Evolutionary conservation across 2,797 vertebrate genomes (phyloP), one percentile per base, ranked within the genome.

Genomic region (Brachymystax lenok): DNA sequence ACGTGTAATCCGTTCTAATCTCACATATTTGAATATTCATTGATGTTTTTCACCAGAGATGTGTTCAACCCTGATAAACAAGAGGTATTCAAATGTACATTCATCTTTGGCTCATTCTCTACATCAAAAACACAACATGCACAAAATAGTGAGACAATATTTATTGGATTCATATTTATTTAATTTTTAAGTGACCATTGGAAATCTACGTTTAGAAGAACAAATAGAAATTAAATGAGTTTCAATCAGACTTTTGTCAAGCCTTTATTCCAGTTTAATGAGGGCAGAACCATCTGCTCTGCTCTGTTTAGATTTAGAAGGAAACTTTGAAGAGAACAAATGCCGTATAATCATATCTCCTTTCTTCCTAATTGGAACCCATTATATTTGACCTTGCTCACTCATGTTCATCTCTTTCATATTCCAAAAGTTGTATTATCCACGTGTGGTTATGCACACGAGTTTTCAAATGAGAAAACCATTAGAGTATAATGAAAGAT

Each of bases 381-480:
- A 88, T 93, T 92, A 90, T 90, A 83, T 92, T 87, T 93, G 92
- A 92, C 92, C 92, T 93, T 86, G 79, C 56, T 61, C 56, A 89
- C 86, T 90, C 77, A 6, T 77, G 79, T 86, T 92, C 91, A 93
- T 93, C 90, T 91, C 82, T 87, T 83, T 89, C 89, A 91, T 86
- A 85, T 91, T 90, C 88, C 80, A 82, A 89, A 91, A 88, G 80
- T 90, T 90, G 88, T 91, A 81, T 90, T 92, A 85, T 92, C 80
- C 80, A 74, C 82, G 82, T 80, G 84, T 80, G 66, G 81, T 76
- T 84, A 76, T 83, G 82, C 87, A 89, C 84, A 21, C 80, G 71
- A 71, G 74, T 79, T 81, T 84, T 75, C 84, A 88, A 88, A 92
- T 90, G 84, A 88, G 76, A 85, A 89, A 91, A 88, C 80, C 85